These are phyloP conservation scores for Drosophila nannoptera DNA, from an alignment of 1,140 invertebrate genomes.

Conservation along the genomic window DNA sequence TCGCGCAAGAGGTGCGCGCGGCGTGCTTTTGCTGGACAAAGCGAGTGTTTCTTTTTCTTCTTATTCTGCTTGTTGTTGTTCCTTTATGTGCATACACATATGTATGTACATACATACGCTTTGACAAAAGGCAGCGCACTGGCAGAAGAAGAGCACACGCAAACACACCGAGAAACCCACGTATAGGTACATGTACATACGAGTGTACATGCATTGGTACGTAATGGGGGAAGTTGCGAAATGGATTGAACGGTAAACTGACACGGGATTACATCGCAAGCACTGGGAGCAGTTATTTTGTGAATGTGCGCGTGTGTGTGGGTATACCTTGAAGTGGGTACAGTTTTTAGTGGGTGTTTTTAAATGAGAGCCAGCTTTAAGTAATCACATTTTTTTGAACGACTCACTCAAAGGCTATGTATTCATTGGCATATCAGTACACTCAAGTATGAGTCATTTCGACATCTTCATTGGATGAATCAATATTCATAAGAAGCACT, in stretches of 20 bases:
- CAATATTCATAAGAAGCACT: too few species aligned
- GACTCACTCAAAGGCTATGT: neutral
- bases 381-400: neutral
- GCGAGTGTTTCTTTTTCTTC: conserved; percentile 23
- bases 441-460: neutral
- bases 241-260: conserved; percentile 49
- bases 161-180: neutral
- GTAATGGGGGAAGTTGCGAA: conserved; percentile 52
- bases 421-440: neutral
- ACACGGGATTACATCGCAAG: conserved; percentile 30
- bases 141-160: conserved; percentile 38
- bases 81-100: conserved; percentile 18
- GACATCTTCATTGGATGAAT: too few species aligned
- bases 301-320: neutral
- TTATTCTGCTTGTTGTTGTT: conserved; percentile 1
- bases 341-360: neutral
- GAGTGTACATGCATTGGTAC: conserved; percentile 2
- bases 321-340: neutral
- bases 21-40: conserved; percentile 25
- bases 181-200: neutral
- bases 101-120: conserved; percentile 6
- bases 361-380: neutral
- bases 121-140: conserved; percentile 34
- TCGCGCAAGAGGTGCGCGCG: conserved; percentile 31
- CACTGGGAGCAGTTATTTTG: conserved; percentile 9